A percentile compares a stretch with the other conserved stretches of the same genome.
phyloP scores from a whole-genome alignment of 2,113 vertebrate genomes.

The Himantopus leucocephalus region DNA sequence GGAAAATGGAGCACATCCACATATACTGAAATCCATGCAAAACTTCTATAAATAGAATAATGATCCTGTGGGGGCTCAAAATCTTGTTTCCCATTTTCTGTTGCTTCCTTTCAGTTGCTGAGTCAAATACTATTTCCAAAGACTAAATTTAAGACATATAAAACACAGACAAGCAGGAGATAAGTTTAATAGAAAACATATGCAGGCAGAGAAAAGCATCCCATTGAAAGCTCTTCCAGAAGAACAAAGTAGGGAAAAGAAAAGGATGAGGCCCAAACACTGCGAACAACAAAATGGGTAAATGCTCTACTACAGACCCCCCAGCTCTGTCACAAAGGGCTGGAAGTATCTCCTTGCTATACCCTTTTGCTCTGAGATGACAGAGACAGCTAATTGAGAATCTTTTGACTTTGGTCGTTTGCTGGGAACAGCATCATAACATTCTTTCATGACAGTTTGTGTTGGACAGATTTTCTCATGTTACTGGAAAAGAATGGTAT shows the following conservation, averaged over 20 bases:
- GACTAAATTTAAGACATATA: neutral
- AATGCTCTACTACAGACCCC: neutral
- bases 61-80: neutral
- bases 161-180: neutral
- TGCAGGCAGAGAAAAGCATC: neutral
- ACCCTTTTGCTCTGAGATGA: neutral
- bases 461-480: conserved; percentile 37
- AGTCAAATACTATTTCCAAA: neutral
- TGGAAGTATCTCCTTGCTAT: neutral
- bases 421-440: neutral
- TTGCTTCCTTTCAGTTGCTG: neutral
- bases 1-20: neutral
- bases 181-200: neutral
- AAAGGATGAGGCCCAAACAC: neutral
- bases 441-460: conserved; percentile 5
- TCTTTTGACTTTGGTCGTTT: neutral
- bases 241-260: neutral
- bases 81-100: neutral
- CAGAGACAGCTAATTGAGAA: neutral
- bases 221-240: neutral
- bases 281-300: neutral
- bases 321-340: neutral
- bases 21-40: neutral
- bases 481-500: conserved; percentile 38
- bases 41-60: neutral